Percentiles rank a stretch among this genome's conserved stretches.
Evolutionary conservation across 2,888 invertebrate species (phyloP).

Genomic region (Drosophila kokeensis): DNA sequence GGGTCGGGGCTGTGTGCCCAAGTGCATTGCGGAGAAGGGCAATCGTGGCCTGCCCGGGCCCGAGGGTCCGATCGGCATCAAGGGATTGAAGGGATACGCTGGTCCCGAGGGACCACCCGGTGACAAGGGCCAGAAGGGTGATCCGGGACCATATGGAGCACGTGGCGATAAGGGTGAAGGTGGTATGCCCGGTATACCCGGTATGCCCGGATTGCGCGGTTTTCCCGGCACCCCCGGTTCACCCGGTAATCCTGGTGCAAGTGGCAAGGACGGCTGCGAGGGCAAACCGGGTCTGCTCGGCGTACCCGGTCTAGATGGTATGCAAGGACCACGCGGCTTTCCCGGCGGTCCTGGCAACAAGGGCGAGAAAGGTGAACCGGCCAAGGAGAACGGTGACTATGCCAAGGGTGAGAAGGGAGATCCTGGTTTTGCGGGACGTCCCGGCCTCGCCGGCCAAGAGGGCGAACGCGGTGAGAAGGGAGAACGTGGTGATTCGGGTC

Average conservation of each 20-base stretch:
- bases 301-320: slow-evolving; percentile 88
- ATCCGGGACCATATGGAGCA: slow-evolving; percentile 92
- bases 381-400: slow-evolving; percentile 86
- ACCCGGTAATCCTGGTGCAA: slow-evolving; percentile 90
- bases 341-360: slow-evolving; percentile 85
- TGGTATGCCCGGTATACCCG: slow-evolving; percentile 94
- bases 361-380: slow-evolving; percentile 93
- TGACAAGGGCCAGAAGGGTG: slow-evolving; percentile 95
- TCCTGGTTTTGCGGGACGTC: slow-evolving; percentile 85
- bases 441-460: slow-evolving; percentile 82
- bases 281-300: slow-evolving; percentile 96
- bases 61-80: slow-evolving; percentile 90
- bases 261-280: slow-evolving; percentile 97
- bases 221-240: slow-evolving; percentile 82
- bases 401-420: slow-evolving; percentile 95
- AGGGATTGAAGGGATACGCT: slow-evolving; percentile 92
- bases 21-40: slow-evolving; percentile 96
- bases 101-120: slow-evolving; percentile 94
- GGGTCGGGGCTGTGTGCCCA: slow-evolving; percentile 90
- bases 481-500: slow-evolving; percentile 86
- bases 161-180: slow-evolving; percentile 93
- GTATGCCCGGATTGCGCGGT: slow-evolving; percentile 90
- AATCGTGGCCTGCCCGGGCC: slow-evolving; percentile 91
- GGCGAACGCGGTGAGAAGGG: slow-evolving; percentile 90
- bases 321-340: slow-evolving; percentile 91